Evolutionary conservation across 2,888 invertebrate species (phyloP), one percentile per base, ranked within the genome.

Genomic region (Eupithecia subfuscata): DNA sequence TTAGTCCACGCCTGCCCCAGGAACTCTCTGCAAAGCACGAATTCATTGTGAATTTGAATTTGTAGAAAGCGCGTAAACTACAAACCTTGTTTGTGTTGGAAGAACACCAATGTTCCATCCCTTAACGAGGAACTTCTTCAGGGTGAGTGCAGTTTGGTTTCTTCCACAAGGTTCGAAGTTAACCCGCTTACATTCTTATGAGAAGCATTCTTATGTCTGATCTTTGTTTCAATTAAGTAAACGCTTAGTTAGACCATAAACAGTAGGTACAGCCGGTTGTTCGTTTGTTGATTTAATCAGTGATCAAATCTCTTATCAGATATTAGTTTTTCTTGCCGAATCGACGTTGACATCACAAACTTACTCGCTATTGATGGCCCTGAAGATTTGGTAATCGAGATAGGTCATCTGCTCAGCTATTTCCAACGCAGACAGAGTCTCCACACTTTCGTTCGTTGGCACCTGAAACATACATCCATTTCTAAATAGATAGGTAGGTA

Each of bases 361-460:
- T 96, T 94, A 98, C 98, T 98, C 98, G 97, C 98, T 98, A 67
- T 97, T 95, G 79, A 98, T 97, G 12, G 97, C 96, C 75, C 98
- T 95, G 89, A 98, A 98, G 84, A 98, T 98, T 88, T 98, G 97
- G 89, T 98, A 98, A 89, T 98, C 98, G 82, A 98, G 93, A 86
- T 97, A 98, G 0, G 98, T 98, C 96, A 98, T 97, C 89, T 98
- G 98, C 89, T 98, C 98, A 0, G 98, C 98, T 75, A 98, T 98
- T 92, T 98, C 98, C 60, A 98, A 91, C 1, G 98, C 98, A 30
- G 98, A 98, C 18, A 98, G 87, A 0, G 97, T 97, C 88, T 98
- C 98, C 75, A 98, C 97, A 81, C 96, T 97, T 86, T 98, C 98
- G 85, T 97, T 97, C 71, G 96, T 97, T 70, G 97, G 96, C 63